Base-by-base conservation (phyloP, 2,888 invertebrate genomes). In the Yponomeuta evonymella region DNA sequence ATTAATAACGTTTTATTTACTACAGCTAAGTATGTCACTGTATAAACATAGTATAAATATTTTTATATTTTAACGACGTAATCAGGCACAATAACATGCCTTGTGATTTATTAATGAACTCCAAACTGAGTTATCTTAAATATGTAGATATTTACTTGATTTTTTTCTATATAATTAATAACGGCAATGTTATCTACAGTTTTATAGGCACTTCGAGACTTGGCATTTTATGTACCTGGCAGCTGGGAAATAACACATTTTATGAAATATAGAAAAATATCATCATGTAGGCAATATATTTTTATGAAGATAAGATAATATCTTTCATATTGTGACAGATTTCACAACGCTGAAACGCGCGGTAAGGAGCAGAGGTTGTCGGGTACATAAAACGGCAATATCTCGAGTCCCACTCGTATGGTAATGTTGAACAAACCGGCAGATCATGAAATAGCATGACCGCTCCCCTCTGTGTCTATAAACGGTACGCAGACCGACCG, bases 391-490 rank as follows among this genome's bases (percentile, higher is more conserved):
- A 67, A 67, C n/a, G 67, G 67, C 29, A 65, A 33, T 43, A 33
- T 67, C 67, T 11, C 43, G 30, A 43, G 51, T 58, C 11, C 65
- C 43, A 36, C 15, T 69, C 48, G 67, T 69, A 72, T 71, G 71
- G 79, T 83, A 86, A 85, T 81, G 79, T 80, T 36, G 68, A 85
- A 89, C 89, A 89, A 89, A 89, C 89, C 89, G 82, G 84, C 81
- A 83, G 87, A 85, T 87, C 88, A 89, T 85, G 85, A 85, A 82
- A 85, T 69, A 71, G 48, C 68, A 58, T 67, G 67, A 71, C 65
- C 71, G 70, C 70, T 63, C 43, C 68, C 58, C 71, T 43, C 71
- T 69, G 71, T 70, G 70, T 48, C 58, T 64, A 64, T 62, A 33
- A 68, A 33, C 51, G 63, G 43, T 69, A 67, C 36, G 70, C 63